phyloP scores from a whole-genome alignment of 1,140 invertebrate species.

The Drosophila biarmipes region DNA sequence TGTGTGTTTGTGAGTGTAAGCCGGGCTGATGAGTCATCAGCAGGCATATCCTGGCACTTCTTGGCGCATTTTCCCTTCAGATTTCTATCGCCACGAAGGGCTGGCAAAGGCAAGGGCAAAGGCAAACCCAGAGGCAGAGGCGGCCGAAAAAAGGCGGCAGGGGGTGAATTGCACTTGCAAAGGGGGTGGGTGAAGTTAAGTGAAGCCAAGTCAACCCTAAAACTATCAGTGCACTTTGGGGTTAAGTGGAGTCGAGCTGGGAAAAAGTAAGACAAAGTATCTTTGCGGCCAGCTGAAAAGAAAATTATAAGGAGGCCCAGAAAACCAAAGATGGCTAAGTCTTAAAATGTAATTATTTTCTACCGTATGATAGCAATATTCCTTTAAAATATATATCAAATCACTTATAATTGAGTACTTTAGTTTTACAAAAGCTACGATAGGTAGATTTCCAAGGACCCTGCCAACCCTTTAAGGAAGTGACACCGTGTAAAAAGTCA shows the following conservation, averaged over 20 bases:
- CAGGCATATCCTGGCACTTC: conserved; percentile 23
- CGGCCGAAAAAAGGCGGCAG: background rate
- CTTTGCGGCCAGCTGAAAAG: background rate
- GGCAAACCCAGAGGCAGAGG: background rate
- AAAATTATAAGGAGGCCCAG: conserved; percentile 1
- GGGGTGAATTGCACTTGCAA: background rate
- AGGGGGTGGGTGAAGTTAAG: conserved; percentile 2
- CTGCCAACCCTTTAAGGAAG: background rate
- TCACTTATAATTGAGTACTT: too few species aligned
- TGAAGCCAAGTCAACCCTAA: conserved; percentile 48
- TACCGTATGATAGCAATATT: too few species aligned
- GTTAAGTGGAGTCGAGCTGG: conserved; percentile 34
- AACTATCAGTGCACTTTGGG: conserved; percentile 47
- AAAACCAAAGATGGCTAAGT: too few species aligned
- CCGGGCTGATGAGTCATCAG: conserved; percentile 55
- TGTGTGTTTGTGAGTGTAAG: conserved; percentile 21
- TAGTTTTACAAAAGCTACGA: too few species aligned
- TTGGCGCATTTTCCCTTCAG: conserved; percentile 40
- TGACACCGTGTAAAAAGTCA: background rate
- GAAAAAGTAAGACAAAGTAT: conserved; percentile 7
- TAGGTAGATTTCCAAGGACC: too few species aligned
- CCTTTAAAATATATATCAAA: too few species aligned
- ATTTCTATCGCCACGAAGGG: conserved; percentile 35
- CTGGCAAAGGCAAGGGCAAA: conserved; percentile 13
- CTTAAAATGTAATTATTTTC: too few species aligned